Percentiles rank a stretch among this genome's conserved stretches.
These are phyloP conservation scores for Tryphoninae sp. DNA, from an alignment of 2,888 invertebrate species.

Conservation along the genomic window DNA sequence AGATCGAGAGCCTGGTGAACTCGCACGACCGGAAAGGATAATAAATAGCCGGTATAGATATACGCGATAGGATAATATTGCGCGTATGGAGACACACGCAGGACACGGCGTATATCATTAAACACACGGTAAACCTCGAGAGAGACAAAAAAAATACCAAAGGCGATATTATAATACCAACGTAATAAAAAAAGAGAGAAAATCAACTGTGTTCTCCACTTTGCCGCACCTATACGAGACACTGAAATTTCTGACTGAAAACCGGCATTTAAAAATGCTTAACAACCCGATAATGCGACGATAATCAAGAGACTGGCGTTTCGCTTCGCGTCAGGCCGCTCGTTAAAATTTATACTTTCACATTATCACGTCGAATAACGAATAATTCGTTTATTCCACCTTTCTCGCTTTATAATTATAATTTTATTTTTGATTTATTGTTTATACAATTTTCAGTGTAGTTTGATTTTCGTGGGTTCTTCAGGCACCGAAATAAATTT, in stretches of 20 bases:
- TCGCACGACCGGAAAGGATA: conserved; percentile 63
- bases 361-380: background rate
- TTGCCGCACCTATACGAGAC: conserved; percentile 17
- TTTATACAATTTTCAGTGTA: too few relatives aligned
- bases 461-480: background rate
- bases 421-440: too few relatives aligned
- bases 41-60: conserved; percentile 58
- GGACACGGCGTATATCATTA: conserved; percentile 46
- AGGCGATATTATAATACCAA: conserved; percentile 30
- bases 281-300: conserved; percentile 30
- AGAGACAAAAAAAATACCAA: conserved; percentile 24
- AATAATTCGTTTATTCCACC: background rate
- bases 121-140: conserved; percentile 5
- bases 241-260: conserved; percentile 25
- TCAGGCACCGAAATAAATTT: background rate
- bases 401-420: background rate
- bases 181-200: conserved; percentile 21
- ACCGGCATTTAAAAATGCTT: conserved; percentile 12
- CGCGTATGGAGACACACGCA: conserved; percentile 49
- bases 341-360: background rate
- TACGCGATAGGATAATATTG: conserved; percentile 36
- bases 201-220: conserved; percentile 17
- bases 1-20: conserved; percentile 56
- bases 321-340: background rate
- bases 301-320: background rate